Conservation (phyloP, 2,888 invertebrate genomes). For the Choreutis nemorana region DNA sequence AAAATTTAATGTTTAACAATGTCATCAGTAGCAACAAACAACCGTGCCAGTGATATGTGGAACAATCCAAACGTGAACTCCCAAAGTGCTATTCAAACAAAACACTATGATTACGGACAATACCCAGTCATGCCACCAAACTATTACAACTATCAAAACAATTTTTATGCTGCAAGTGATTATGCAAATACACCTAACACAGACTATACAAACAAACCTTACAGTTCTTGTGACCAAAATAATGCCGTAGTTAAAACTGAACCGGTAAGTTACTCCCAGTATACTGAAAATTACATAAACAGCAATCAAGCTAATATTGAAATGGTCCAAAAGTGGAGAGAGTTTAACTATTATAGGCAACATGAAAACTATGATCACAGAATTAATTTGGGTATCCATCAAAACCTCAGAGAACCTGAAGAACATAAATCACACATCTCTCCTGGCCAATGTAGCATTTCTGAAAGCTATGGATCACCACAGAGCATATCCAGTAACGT, state of each 20-base stretch:
- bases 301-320: constrained; percentile 27
- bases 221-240: not conserved
- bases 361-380: constrained; percentile 35
- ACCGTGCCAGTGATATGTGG: constrained; percentile 53
- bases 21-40: constrained; percentile 42
- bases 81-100: constrained; percentile 33
- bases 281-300: constrained; percentile 25
- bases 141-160: constrained; percentile 35
- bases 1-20: constrained; percentile 19
- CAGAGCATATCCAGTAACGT: constrained; percentile 34
- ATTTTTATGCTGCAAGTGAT: constrained; percentile 29
- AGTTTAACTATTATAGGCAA: constrained; percentile 38
- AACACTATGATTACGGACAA: constrained; percentile 32
- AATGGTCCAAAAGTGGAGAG: constrained; percentile 44
- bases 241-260: constrained; percentile 32
- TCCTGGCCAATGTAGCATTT: constrained; percentile 40
- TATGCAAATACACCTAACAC: constrained; percentile 22
- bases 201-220: too few species aligned
- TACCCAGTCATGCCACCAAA: constrained; percentile 25
- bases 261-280: constrained; percentile 35
- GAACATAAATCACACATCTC: constrained; percentile 37
- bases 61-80: constrained; percentile 35
- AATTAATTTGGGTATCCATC: constrained; percentile 14
- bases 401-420: constrained; percentile 22
- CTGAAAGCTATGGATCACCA: constrained; percentile 47